Evolutionary conservation across 2,888 invertebrate species (phyloP), one percentile per base, ranked within the genome.

Genomic region (Galerucella nymphaeae): DNA sequence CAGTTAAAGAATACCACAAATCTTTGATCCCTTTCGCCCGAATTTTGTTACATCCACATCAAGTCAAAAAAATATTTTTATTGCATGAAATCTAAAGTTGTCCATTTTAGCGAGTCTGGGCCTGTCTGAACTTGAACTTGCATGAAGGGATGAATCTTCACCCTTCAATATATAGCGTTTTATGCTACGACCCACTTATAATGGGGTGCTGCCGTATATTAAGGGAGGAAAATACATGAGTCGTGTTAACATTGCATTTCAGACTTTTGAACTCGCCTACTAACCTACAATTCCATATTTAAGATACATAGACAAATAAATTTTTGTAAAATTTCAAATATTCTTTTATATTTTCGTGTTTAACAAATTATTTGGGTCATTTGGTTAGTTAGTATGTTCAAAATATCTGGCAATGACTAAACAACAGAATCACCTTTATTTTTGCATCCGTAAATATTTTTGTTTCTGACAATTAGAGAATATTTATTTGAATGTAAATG

Each of bases 51-150:
- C 30, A 8, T 30, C 30, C 30, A 30, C 30, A 30, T 30, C 30
- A 30, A 30, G 1, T 38, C 9, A 8, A 23, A 3, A 23, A 3
- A 38, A 38, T 38, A 8, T 38, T 38, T 30, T 6, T 1, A 6
- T 38, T 38, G 9, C 30, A 38, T 38, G 30, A 38, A 38, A 38
- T 38, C 8, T 38, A 38, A 38, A 38, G 30, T 38, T 38, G 30
- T 38, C 30, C 0, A 9, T 9, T 18, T 18, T 20, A 18, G 61
- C 61, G 11, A 42, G 41, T 13, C 38, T 42, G 42, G 42, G 16
- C 41, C 38, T 20, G 69, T 50, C 41, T 73, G 73, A 74, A 74
- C 74, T 71, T 74, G 74, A 74, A 74, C 71, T 74, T 71, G 68
- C 64, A 50, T 23, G 68, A 66, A 41, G 67, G 74, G 74, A 70